These are phyloP conservation scores for Lycocorax pyrrhopterus DNA, from an alignment of 2,113 vertebrate genomes.

Conservation along the genomic window DNA sequence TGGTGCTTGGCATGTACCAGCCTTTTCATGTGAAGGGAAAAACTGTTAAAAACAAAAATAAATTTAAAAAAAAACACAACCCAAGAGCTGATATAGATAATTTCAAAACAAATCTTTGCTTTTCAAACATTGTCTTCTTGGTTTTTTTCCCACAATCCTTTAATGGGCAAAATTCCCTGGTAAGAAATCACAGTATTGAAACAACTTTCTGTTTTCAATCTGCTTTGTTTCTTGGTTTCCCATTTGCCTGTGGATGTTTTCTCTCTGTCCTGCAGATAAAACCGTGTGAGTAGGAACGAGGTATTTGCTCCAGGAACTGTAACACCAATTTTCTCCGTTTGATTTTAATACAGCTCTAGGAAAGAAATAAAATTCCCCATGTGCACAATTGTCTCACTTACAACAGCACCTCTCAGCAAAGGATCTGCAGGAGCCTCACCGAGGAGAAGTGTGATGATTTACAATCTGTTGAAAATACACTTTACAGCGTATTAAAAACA, in stretches of 20 bases:
- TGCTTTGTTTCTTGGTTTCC: neutral
- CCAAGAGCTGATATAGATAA: neutral
- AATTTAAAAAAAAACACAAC: fast-evolving
- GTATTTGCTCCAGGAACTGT: neutral
- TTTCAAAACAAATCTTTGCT: slow-evolving; percentile 12
- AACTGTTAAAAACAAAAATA: neutral
- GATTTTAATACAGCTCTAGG: neutral
- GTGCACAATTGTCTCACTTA: neutral
- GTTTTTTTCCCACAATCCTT: slow-evolving; percentile 21
- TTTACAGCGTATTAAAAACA: neutral
- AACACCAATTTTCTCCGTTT: neutral
- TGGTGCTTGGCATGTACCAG: neutral
- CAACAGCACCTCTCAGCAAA: neutral
- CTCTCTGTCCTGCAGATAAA: neutral
- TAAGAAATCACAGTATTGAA: neutral
- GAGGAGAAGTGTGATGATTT: neutral
- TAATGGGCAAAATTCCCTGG: neutral
- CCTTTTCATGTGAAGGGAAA: neutral
- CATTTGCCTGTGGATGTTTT: neutral
- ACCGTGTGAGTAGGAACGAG: neutral
- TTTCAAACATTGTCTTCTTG: neutral
- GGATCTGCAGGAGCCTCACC: neutral
- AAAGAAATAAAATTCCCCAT: neutral
- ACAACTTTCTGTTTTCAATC: neutral
- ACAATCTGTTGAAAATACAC: neutral